Percentiles rank a stretch among this genome's conserved stretches.
These are phyloP conservation scores for Gasterosteus aculeatus DNA, from an alignment of 2,113 vertebrate species.

Conservation along the genomic window DNA sequence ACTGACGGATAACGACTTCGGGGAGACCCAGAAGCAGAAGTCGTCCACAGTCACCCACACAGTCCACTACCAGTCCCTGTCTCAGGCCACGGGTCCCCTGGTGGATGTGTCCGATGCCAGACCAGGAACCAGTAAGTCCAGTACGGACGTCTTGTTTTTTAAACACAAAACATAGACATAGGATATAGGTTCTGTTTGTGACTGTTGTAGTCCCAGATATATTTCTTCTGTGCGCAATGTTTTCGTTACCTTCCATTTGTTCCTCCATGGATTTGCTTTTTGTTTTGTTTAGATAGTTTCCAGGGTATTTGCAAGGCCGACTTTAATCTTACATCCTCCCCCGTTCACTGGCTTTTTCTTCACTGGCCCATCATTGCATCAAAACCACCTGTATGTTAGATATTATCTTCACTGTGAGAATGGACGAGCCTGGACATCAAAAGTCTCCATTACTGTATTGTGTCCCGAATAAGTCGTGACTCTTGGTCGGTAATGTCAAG, in stretches of 20 bases:
- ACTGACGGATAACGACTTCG: conserved; percentile 95
- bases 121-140: conserved; percentile 96
- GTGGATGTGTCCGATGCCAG: conserved; percentile 97
- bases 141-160: conserved; percentile 64
- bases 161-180: not conserved
- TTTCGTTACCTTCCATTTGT: not conserved
- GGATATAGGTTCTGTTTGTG: not conserved
- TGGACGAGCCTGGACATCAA: not conserved
- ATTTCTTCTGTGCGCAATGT: not conserved
- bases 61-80: conserved; percentile 96
- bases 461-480: not conserved
- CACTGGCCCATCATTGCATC: not conserved
- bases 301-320: not conserved
- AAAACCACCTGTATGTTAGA: not conserved
- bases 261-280: not conserved
- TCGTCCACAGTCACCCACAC: conserved; percentile 97
- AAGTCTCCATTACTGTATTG: not conserved
- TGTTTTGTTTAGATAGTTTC: not conserved
- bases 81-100: conserved; percentile 94
- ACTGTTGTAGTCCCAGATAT: not conserved
- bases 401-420: not conserved
- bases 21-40: conserved; percentile 96
- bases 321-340: not conserved
- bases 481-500: not conserved
- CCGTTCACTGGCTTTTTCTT: not conserved